A percentile compares a stretch with the other conserved stretches of the same genome.
phyloP scores from a whole-genome alignment of 2,888 invertebrate species.

The Melangyna quadrimaculata region DNA sequence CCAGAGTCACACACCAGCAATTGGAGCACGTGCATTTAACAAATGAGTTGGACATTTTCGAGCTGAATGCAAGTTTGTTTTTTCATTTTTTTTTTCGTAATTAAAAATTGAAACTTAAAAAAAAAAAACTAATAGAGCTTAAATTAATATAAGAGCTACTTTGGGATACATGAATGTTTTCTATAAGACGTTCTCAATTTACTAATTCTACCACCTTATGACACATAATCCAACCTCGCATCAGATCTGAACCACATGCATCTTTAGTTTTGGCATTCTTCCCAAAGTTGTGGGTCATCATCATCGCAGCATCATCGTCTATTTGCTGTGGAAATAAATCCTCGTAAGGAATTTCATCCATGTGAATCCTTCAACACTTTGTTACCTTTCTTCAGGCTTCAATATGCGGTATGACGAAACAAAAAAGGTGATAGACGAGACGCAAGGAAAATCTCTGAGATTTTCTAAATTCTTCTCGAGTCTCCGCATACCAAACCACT shows the following conservation, averaged over 20 bases:
- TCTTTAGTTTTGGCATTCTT: neutral
- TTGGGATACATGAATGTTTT: neutral
- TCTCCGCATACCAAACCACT: slow-evolving; percentile 3
- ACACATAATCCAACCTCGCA: slow-evolving; percentile 1
- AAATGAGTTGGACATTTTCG: slow-evolving; percentile 41
- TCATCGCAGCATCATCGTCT: neutral
- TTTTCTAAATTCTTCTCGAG: slow-evolving; percentile 13
- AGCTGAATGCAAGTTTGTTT: neutral
- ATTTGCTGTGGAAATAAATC: slow-evolving; percentile 9
- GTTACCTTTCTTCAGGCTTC: slow-evolving; percentile 9
- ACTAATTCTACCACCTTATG: neutral
- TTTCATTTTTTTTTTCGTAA: neutral
- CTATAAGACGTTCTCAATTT: neutral
- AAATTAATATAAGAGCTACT: neutral
- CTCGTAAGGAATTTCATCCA: slow-evolving; percentile 27
- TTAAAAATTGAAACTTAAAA: neutral
- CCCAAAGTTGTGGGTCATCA: neutral
- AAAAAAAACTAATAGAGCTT: neutral
- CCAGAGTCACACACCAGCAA: neutral
- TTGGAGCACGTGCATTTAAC: slow-evolving; percentile 40
- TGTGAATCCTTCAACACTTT: slow-evolving; percentile 7
- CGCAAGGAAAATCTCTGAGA: neutral
- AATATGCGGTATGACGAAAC: neutral
- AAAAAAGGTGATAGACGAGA: neutral
- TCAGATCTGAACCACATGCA: neutral